These are phyloP conservation scores for Zaprionus camerounensis DNA, from an alignment of 1,140 invertebrate genomes.

Conservation along the genomic window DNA sequence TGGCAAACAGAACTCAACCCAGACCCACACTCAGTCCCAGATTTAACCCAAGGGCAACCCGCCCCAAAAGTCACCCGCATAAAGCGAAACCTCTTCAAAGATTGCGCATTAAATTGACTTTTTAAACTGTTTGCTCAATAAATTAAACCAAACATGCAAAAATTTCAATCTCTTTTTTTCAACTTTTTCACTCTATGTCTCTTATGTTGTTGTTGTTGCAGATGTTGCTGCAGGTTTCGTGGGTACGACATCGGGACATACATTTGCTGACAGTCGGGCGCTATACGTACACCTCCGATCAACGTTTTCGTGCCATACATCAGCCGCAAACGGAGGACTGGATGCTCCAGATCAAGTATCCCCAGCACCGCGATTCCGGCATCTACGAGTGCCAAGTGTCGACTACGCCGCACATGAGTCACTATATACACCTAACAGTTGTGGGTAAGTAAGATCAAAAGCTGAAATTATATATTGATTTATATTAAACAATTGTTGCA, in stretches of 20 bases:
- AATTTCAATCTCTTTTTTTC: slow-evolving; percentile 22
- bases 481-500: background rate
- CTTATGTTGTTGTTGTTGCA: slow-evolving; percentile 65
- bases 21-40: background rate
- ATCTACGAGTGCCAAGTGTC: slow-evolving; percentile 96
- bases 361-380: slow-evolving; percentile 91
- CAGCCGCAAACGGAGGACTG: slow-evolving; percentile 94
- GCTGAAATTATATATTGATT: too few species aligned
- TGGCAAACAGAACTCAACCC: slow-evolving; percentile 7
- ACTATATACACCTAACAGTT: slow-evolving; percentile 93
- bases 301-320: slow-evolving; percentile 93
- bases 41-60: background rate
- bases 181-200: background rate
- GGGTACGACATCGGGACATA: slow-evolving; percentile 94
- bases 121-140: slow-evolving; percentile 72
- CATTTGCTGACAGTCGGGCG: slow-evolving; percentile 94
- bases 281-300: slow-evolving; percentile 96
- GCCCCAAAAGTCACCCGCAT: background rate
- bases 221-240: slow-evolving; percentile 93
- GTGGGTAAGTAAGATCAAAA: slow-evolving; percentile 89
- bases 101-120: slow-evolving; percentile 69
- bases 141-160: slow-evolving; percentile 46
- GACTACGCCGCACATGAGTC: slow-evolving; percentile 94
- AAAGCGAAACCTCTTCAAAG: slow-evolving; percentile 21
- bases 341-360: slow-evolving; percentile 94